phyloP scores from a whole-genome alignment of 2,888 invertebrate species.

The Parelbella ahira region DNA sequence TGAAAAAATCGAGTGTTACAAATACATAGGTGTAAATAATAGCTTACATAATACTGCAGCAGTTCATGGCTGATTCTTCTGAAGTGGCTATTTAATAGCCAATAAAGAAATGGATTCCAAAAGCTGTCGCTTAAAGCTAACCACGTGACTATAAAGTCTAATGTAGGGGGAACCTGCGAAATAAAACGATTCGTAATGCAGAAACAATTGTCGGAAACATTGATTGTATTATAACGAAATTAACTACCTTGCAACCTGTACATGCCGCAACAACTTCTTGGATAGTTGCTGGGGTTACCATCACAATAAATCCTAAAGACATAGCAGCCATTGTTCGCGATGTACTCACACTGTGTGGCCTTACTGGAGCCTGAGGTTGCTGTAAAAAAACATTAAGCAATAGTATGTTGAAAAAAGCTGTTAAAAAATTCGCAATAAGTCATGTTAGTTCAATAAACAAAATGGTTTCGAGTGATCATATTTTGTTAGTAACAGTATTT shows the following conservation, averaged over 20 bases:
- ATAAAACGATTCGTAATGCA: too few species aligned
- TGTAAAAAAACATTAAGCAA: slow-evolving; percentile 30
- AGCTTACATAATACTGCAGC: slow-evolving; percentile 86
- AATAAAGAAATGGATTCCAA: slow-evolving; percentile 94
- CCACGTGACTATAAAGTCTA: slow-evolving; percentile 94
- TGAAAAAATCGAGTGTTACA: too few species aligned
- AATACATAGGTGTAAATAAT: too few species aligned
- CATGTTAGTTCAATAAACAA: not conserved
- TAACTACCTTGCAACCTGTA: slow-evolving; percentile 87
- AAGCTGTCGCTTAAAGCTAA: slow-evolving; percentile 92
- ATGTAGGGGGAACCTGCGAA: slow-evolving; percentile 85
- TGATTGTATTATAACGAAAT: too few species aligned
- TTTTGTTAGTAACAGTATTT: too few species aligned
- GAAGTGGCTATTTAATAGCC: slow-evolving; percentile 93
- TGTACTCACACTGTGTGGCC: slow-evolving; percentile 88
- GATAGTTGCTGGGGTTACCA: slow-evolving; percentile 94
- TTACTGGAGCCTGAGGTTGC: slow-evolving; percentile 71
- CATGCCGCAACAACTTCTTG: slow-evolving; percentile 95
- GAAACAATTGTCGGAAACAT: too few species aligned
- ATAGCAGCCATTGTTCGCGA: slow-evolving; percentile 95
- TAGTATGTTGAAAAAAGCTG: too few species aligned
- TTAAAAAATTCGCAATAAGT: too few species aligned
- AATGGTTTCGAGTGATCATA: too few species aligned
- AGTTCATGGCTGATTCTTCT: slow-evolving; percentile 89
- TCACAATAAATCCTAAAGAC: slow-evolving; percentile 93